phyloP scores from a whole-genome alignment of 2,797 vertebrate genomes.

The Enoplosus armatus region DNA sequence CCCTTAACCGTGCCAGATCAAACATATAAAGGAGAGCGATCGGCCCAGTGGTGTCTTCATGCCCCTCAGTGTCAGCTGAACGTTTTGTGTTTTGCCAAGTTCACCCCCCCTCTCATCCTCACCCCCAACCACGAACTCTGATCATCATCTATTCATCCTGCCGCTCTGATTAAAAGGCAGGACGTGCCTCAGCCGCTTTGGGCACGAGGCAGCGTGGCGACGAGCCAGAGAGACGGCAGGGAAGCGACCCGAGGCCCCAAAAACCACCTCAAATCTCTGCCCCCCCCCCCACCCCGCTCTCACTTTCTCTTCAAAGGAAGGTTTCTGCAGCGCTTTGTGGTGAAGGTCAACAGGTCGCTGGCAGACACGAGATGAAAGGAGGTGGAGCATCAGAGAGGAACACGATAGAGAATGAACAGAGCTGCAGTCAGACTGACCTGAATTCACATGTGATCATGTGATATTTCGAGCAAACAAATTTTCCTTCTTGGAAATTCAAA shows the following conservation, averaged over 20 bases:
- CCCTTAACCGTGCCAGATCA: conserved; percentile 47
- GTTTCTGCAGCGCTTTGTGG: conserved; percentile 35
- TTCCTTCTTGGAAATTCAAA: neutral
- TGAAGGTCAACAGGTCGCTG: conserved; percentile 53
- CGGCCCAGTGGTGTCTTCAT: conserved; percentile 11
- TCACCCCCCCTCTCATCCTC: conserved; percentile 5
- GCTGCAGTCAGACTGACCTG: conserved; percentile 4
- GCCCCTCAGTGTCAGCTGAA: conserved; percentile 38
- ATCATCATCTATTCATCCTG: conserved; percentile 39
- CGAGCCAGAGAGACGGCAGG: conserved; percentile 51
- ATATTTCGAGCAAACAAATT: neutral
- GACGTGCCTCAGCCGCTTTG: conserved; percentile 25
- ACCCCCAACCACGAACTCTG: conserved; percentile 1
- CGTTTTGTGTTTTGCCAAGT: conserved; percentile 63
- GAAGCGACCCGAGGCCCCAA: conserved; percentile 30
- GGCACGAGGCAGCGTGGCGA: conserved; percentile 65
- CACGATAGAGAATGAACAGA: conserved; percentile 2
- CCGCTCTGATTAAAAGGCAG: conserved; percentile 70
- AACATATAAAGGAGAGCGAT: conserved; percentile 53
- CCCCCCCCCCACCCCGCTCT: neutral
- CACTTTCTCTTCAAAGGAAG: conserved; percentile 51
- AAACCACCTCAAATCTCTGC: neutral
- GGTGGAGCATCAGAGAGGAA: conserved; percentile 4
- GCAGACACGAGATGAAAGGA: conserved; percentile 44
- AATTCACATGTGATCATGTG: neutral